Conservation (phyloP, 2,797 vertebrate species). For the Mus spretus region DNA sequence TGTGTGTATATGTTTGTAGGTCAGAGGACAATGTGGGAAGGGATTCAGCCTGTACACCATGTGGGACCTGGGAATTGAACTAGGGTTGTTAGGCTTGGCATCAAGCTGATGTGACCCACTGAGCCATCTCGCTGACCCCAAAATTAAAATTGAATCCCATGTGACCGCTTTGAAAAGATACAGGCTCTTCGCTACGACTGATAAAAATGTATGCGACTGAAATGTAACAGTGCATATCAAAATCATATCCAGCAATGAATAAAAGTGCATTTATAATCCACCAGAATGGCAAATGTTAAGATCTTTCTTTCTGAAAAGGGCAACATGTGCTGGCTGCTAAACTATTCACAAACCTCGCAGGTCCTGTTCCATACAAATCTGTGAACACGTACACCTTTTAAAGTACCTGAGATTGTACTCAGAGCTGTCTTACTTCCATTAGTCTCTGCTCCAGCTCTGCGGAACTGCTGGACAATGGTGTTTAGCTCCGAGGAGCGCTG, state of each 20-base stretch:
- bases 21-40: background rate
- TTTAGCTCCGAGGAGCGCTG: conserved; percentile 98
- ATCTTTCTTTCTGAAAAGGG: conserved; percentile 50
- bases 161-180: background rate
- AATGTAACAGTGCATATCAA: conserved; percentile 41
- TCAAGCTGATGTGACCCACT: background rate
- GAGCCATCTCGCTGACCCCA: background rate
- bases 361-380: background rate
- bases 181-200: background rate
- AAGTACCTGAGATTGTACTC: conserved; percentile 95
- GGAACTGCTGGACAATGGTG: conserved; percentile 97
- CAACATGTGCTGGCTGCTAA: background rate
- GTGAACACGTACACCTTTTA: background rate
- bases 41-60: background rate
- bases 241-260: conserved; percentile 46
- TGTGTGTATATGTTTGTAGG: background rate
- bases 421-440: conserved; percentile 95
- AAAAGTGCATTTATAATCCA: conserved; percentile 41
- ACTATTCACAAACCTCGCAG: background rate
- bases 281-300: conserved; percentile 4
- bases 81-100: background rate
- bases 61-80: background rate
- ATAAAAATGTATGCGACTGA: background rate
- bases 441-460: conserved; percentile 94
- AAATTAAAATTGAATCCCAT: conserved; percentile 45